Percentiles rank a stretch among this genome's conserved stretches.
phyloP scores from a whole-genome alignment of 2,888 invertebrate genomes.

The Hirtodrosophila histrioides region DNA sequence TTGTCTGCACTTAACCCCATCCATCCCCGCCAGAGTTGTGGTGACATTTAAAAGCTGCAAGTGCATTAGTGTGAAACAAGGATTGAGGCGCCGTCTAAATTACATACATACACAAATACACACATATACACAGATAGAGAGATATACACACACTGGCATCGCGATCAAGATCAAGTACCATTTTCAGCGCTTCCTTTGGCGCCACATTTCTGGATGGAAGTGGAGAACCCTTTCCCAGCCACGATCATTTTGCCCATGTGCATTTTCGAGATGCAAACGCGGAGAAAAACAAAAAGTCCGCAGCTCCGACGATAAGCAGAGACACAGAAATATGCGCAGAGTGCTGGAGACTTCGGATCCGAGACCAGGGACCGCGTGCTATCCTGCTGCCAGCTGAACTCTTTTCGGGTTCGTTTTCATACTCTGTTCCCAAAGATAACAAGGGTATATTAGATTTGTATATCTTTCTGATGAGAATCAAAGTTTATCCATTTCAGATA shows the following conservation, averaged over 20 bases:
- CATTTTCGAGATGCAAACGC: constrained; percentile 64
- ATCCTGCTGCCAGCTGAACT: constrained; percentile 70
- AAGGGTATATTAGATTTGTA: neutral
- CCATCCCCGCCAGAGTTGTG: constrained; percentile 29
- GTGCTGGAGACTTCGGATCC: constrained; percentile 42
- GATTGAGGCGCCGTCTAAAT: constrained; percentile 83
- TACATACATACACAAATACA: constrained; percentile 55
- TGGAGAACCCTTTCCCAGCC: constrained; percentile 53
- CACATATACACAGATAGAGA: constrained; percentile 14
- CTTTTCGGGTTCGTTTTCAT: constrained; percentile 50
- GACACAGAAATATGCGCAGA: constrained; percentile 68
- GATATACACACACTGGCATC: constrained; percentile 42
- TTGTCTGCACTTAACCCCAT: constrained; percentile 44
- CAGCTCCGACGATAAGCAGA: constrained; percentile 66
- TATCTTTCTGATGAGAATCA: too few relatives aligned
- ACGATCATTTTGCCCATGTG: constrained; percentile 58
- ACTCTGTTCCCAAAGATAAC: neutral
- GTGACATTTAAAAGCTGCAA: constrained; percentile 79
- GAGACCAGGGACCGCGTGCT: constrained; percentile 32
- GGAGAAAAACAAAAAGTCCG: constrained; percentile 65
- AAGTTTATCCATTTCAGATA: too few relatives aligned
- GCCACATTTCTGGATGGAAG: constrained; percentile 69
- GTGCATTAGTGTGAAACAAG: constrained; percentile 82
- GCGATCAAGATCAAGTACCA: constrained; percentile 74
- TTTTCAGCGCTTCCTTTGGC: constrained; percentile 73